Evolutionary conservation across 1,140 invertebrate species (phyloP).

Genomic region (Heliconius eleuchia): DNA sequence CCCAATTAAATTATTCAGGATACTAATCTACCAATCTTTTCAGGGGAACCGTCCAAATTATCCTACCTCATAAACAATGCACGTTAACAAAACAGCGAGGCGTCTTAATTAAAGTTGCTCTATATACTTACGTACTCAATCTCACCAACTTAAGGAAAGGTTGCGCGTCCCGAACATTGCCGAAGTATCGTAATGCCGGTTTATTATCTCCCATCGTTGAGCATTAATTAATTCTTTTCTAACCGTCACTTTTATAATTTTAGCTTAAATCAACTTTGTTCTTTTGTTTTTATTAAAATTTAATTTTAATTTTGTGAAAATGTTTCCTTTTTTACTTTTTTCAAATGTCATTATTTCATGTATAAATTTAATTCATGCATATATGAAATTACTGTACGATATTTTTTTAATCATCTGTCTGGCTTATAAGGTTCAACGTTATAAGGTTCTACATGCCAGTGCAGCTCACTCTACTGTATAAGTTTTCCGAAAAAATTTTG

Average conservation of each 20-base stretch:
- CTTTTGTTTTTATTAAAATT: conserved; percentile 29
- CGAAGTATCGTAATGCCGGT: conserved; percentile 78
- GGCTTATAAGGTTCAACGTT: too few relatives aligned
- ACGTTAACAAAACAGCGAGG: conserved; percentile 57
- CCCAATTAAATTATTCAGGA: neutral
- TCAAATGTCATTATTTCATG: neutral
- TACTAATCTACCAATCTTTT: conserved; percentile 19
- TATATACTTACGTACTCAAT: conserved; percentile 76
- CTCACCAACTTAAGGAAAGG: conserved; percentile 80
- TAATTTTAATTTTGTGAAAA: neutral
- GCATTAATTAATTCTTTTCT: conserved; percentile 74
- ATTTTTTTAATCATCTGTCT: too few relatives aligned
- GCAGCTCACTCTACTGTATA: too few relatives aligned
- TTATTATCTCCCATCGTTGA: conserved; percentile 75
- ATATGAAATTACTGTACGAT: too few relatives aligned
- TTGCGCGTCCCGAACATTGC: conserved; percentile 72
- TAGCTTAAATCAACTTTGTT: conserved; percentile 37
- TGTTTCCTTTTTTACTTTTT: neutral
- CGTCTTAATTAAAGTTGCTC: conserved; percentile 74
- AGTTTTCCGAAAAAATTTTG: too few relatives aligned
- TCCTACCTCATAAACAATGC: conserved; percentile 64
- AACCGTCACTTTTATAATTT: conserved; percentile 46
- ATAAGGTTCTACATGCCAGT: too few relatives aligned
- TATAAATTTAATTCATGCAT: too few relatives aligned
- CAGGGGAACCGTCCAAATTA: conserved; percentile 27